Evolutionary conservation across 92 coral and sea anemone genomes (phyloP).

Genomic region (Zoanthus sociatus): DNA sequence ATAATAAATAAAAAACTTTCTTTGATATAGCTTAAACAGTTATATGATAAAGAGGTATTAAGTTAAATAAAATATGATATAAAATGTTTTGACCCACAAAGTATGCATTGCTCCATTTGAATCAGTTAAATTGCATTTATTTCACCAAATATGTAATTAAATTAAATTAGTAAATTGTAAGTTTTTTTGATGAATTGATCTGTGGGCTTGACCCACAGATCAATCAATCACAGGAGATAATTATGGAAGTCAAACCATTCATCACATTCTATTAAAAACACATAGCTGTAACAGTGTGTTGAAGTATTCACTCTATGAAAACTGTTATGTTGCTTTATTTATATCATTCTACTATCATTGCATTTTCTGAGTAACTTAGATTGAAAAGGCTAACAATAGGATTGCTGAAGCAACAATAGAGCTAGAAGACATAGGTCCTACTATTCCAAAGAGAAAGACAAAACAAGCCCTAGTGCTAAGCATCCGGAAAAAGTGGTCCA

Average conservation of each 20-base stretch:
- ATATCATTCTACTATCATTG: not conserved
- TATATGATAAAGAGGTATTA: not conserved
- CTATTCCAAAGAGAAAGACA: not conserved
- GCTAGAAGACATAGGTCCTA: conserved; percentile 8
- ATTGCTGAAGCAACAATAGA: conserved; percentile 8
- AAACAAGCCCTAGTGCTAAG: conserved; percentile 4
- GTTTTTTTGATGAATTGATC: not conserved
- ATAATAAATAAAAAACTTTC: not conserved
- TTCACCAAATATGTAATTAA: not conserved
- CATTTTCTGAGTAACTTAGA: conserved; percentile 9
- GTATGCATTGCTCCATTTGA: not conserved
- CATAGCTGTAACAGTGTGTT: not conserved
- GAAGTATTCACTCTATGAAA: conserved; percentile 1
- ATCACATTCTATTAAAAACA: not conserved
- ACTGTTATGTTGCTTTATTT: conserved; percentile 7
- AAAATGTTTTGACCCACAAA: not conserved
- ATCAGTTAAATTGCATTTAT: not conserved
- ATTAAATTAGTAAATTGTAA: not conserved
- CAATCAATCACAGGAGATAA: conserved; percentile 6
- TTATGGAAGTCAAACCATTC: conserved; percentile 6
- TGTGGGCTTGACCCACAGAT: conserved; percentile 2
- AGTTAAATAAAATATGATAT: not conserved
- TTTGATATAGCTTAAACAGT: not conserved
- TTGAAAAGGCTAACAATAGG: conserved; percentile 11
- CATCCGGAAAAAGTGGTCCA: conserved; percentile 5